Evolutionary conservation across 2,113 vertebrate species (phyloP).

Genomic region (Gallinago paraguaiae): DNA sequence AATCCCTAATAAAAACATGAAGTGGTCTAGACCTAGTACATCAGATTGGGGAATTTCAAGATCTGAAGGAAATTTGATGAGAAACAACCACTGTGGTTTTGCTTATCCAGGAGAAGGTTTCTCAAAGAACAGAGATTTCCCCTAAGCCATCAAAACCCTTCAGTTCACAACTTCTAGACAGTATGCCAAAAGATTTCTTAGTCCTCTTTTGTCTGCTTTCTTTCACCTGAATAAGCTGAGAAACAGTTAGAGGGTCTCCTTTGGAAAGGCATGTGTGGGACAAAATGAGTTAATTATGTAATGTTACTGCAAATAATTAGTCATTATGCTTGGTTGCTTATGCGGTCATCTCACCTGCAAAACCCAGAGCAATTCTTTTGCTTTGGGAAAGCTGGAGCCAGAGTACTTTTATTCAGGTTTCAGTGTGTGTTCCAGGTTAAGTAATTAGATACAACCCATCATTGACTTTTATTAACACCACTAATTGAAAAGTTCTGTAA

Average conservation of each 20-base stretch:
- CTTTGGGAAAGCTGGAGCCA: not conserved
- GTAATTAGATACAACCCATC: not conserved
- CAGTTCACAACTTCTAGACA: not conserved
- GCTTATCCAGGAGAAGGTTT: not conserved
- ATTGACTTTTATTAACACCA: too few species aligned
- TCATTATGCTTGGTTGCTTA: not conserved
- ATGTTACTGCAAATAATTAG: not conserved
- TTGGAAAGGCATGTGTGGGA: rapidly evolving
- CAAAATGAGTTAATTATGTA: not conserved
- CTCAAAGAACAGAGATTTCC: not conserved
- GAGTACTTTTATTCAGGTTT: not conserved
- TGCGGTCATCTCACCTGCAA: not conserved
- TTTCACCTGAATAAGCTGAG: not conserved
- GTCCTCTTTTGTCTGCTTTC: not conserved
- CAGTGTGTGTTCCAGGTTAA: not conserved
- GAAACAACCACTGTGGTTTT: not conserved
- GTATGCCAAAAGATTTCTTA: not conserved
- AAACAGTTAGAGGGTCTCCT: not conserved
- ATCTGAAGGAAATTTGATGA: not conserved
- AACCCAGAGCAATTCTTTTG: not conserved
- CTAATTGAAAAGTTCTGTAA: not conserved
- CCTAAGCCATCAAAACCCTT: not conserved
- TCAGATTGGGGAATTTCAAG: not conserved
- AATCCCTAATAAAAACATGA: not conserved
- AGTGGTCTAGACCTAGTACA: not conserved